Percentiles rank a stretch among this genome's conserved stretches.
Conservation (phyloP, 2,113 vertebrate genomes). For the Cynoglossus semilaevis region DNA sequence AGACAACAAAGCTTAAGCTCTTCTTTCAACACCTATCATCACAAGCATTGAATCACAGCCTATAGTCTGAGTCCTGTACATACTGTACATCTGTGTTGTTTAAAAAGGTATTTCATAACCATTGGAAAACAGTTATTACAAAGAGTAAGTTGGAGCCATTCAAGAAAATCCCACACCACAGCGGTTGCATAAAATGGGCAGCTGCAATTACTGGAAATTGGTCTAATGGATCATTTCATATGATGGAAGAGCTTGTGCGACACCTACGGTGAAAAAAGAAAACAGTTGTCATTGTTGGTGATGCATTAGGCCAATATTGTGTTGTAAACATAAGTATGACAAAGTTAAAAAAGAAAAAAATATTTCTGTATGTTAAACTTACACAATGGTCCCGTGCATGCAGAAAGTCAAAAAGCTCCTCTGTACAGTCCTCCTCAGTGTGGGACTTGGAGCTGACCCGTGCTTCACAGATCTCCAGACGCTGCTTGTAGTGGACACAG, state of each 20-base stretch:
- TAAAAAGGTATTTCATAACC: background rate
- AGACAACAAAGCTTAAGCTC: background rate
- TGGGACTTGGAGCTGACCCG: constrained; percentile 78
- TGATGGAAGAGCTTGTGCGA: constrained; percentile 71
- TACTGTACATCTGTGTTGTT: background rate
- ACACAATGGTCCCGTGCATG: constrained; percentile 92
- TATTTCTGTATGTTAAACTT: constrained; percentile 49
- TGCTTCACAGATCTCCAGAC: constrained; percentile 78
- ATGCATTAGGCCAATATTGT: background rate
- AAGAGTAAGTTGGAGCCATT: background rate
- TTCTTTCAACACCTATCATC: background rate
- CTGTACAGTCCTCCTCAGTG: constrained; percentile 85
- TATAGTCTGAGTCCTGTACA: background rate
- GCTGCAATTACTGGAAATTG: constrained; percentile 9
- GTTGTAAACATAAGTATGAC: background rate
- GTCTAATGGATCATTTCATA: constrained; percentile 61
- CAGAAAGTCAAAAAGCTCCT: constrained; percentile 92
- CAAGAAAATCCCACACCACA: constrained; percentile 17
- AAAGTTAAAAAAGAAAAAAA: too few relatives aligned
- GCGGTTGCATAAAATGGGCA: constrained; percentile 28
- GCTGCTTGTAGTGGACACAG: constrained; percentile 80
- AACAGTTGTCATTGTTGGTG: background rate
- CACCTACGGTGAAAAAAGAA: constrained; percentile 51
- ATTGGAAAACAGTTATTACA: background rate
- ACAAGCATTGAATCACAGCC: constrained; percentile 7